Evolutionary conservation across 2,113 vertebrate genomes (phyloP).

Genomic region (Hyla sarda): DNA sequence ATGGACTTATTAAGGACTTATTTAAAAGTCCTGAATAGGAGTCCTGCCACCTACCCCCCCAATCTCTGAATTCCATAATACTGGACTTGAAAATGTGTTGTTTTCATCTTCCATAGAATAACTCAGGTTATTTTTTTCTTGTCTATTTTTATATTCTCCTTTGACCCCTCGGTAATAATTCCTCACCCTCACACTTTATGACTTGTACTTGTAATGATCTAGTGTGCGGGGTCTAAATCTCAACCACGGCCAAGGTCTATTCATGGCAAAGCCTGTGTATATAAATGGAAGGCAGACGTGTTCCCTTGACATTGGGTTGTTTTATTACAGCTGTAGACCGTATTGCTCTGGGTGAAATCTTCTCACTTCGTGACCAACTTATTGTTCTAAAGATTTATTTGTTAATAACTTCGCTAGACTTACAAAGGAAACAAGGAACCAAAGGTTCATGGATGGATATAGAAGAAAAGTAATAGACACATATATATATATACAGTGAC

Average conservation of each 20-base stretch:
- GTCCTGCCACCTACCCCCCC: neutral
- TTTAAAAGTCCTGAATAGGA: neutral
- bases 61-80: neutral
- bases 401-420: neutral
- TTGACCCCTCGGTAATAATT: neutral
- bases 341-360: neutral
- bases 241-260: conserved; percentile 18
- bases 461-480: too few species aligned
- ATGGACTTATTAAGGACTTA: too few species aligned
- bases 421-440: neutral
- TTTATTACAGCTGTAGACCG: neutral
- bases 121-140: neutral
- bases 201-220: conserved; percentile 1
- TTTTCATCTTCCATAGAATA: neutral
- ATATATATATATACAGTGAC: too few species aligned
- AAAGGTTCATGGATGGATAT: neutral
- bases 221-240: neutral
- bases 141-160: neutral
- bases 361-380: neutral
- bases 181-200: neutral
- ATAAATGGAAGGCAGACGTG: neutral
- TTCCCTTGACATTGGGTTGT: conserved; percentile 4
- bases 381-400: conserved; percentile 15
- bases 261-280: neutral
- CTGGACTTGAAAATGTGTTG: neutral